Evolutionary conservation across 2,113 vertebrate species (phyloP).

Genomic region (Hypanus sabinus): DNA sequence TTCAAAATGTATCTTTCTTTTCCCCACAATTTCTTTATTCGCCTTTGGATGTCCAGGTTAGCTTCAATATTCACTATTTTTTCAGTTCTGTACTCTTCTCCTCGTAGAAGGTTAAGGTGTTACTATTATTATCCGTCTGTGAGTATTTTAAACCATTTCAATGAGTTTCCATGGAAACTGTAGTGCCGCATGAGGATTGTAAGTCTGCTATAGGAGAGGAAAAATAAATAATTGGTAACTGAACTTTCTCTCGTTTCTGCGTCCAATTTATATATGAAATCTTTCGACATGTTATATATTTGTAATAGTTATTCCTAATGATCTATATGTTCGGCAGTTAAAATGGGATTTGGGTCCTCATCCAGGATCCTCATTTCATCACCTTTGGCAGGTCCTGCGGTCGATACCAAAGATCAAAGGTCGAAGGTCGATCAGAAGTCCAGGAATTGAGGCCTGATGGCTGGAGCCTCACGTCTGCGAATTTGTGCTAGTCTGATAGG

Average conservation of each 20-base stretch:
- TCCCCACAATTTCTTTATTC: background rate
- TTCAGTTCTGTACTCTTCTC: background rate
- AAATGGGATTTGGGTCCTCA: too few relatives aligned
- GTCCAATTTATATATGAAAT: background rate
- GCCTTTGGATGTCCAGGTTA: background rate
- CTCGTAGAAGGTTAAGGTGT: background rate
- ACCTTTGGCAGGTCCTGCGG: too few relatives aligned
- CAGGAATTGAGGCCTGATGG: too few relatives aligned
- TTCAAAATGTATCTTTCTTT: background rate
- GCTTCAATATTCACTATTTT: background rate
- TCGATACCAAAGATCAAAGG: too few relatives aligned
- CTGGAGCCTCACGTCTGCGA: too few relatives aligned
- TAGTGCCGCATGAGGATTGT: background rate
- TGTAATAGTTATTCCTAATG: background rate
- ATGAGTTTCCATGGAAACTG: slow-evolving; percentile 6
- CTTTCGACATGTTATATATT: background rate
- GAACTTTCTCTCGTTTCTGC: background rate
- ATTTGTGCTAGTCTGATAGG: too few relatives aligned
- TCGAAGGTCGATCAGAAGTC: too few relatives aligned
- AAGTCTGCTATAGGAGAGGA: background rate
- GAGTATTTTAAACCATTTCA: background rate
- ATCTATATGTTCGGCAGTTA: too few relatives aligned
- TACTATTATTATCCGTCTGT: background rate
- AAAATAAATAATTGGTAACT: background rate
- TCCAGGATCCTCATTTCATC: too few relatives aligned